These are phyloP conservation scores for Crematogaster levior DNA, from an alignment of 2,888 invertebrate genomes.

Conservation along the genomic window DNA sequence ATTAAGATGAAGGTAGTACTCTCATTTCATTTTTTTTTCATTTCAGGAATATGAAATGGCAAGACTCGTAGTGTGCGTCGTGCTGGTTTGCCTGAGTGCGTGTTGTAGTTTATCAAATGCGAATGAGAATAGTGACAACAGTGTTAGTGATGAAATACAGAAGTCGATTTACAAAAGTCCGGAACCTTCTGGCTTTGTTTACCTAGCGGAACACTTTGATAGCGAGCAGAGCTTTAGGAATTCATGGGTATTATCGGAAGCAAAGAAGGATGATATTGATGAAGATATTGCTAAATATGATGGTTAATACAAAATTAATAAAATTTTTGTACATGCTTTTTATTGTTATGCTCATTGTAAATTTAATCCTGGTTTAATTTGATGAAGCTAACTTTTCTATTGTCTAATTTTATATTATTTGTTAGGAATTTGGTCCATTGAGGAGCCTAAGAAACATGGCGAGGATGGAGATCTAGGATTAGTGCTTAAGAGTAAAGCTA, in stretches of 20 bases:
- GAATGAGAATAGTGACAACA: conserved; percentile 68
- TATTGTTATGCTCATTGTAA: background rate
- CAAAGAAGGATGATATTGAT: conserved; percentile 95
- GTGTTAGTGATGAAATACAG: conserved; percentile 58
- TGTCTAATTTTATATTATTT: background rate
- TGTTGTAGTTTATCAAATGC: conserved; percentile 66
- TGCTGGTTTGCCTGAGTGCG: conserved; percentile 68
- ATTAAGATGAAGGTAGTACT: background rate
- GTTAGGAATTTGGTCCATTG: conserved; percentile 89
- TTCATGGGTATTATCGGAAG: conserved; percentile 95
- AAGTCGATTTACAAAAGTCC: conserved; percentile 90
- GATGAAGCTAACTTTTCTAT: background rate
- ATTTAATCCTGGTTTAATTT: background rate
- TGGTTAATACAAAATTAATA: conserved; percentile 87
- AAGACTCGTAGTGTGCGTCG: conserved; percentile 69
- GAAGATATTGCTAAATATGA: conserved; percentile 98
- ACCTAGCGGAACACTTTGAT: conserved; percentile 96
- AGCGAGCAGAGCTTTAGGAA: conserved; percentile 90
- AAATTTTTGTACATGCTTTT: background rate
- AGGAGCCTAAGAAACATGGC: conserved; percentile 91
- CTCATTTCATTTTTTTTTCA: background rate
- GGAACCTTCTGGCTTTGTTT: conserved; percentile 87
- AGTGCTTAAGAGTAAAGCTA: conserved; percentile 97
- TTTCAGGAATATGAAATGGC: conserved; percentile 79
- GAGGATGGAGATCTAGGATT: conserved; percentile 95